Evolutionary conservation across 2,888 invertebrate genomes (phyloP), one percentile per base, ranked within the genome.

Genomic region (Melanchra persicariae): DNA sequence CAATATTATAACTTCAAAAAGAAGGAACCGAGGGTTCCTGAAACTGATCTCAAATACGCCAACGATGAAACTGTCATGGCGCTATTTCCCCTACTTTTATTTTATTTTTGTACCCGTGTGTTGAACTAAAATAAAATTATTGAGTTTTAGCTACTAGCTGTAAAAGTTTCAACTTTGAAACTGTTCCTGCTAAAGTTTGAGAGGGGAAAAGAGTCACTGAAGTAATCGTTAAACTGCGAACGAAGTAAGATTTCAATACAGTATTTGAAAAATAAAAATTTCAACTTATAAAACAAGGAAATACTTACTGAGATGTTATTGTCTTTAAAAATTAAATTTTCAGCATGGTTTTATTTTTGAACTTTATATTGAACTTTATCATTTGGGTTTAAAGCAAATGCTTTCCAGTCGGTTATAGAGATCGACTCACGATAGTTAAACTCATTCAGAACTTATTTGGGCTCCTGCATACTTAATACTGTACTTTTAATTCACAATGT

Each of bases 51-150:
- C 12, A 71, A 54, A 47, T 54, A 63, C 17, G 40, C 26, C 49
- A 51, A 37, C 57, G 45, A 45, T 45, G 57, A 51, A 66, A 58
- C 74, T 51, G 57, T 51, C 37, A 74, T 45, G 40, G 49, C 43
- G 10, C 19, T 19, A 45, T 65, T 72, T 43, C 59, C 40, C 26
- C 22, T 12, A 70, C 60, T 70, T 65, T 60, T 40, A 52, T 64
- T 61, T 49, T 60, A 43, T 43, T 43, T 60, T 54, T 55, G 49
- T 55, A 60, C n/a, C 19, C 34, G 22, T 61, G 34, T 69, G 47
- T 49, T 51, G 47, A 69, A 68, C 74, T 77, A 70, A 79, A 77
- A 77, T 79, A 74, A 74, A 77, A 77, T 79, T 61, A 70, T 79
- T 52, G 51, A 77, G 61, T 69, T 65, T 26, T 30, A 24, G 67